A percentile compares a stretch with the other conserved stretches of the same genome.
These are phyloP conservation scores for Augochlora pura DNA, from an alignment of 1,140 invertebrate genomes.

Conservation along the genomic window DNA sequence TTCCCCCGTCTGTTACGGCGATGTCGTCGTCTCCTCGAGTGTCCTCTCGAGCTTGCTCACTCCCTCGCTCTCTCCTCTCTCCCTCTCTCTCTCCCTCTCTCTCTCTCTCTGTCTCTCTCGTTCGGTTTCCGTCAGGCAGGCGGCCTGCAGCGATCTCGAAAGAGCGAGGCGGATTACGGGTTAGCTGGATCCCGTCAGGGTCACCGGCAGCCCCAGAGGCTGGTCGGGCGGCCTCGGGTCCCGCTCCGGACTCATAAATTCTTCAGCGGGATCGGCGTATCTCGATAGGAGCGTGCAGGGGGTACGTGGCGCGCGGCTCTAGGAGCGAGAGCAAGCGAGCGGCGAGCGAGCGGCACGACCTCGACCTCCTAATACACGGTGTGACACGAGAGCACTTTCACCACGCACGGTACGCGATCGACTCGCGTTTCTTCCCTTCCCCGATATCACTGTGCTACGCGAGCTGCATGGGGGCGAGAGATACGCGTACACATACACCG, in stretches of 20 bases:
- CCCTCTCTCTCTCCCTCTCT: slow-evolving; percentile 11
- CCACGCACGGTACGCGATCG: slow-evolving; percentile 44
- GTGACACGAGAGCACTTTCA: slow-evolving; percentile 54
- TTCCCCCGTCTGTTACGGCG: slow-evolving; percentile 40
- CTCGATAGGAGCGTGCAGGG: background rate
- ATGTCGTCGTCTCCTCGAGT: slow-evolving; percentile 37
- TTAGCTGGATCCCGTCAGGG: background rate
- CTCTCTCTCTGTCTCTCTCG: background rate
- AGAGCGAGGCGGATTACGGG: background rate
- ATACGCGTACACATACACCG: background rate
- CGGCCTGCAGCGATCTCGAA: background rate
- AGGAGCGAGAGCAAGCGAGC: background rate
- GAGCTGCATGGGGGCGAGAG: background rate
- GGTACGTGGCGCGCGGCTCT: no score
- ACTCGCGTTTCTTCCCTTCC: slow-evolving; percentile 1
- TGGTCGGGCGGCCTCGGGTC: background rate
- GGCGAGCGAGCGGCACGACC: slow-evolving; percentile 46
- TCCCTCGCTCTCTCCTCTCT: slow-evolving; percentile 16
- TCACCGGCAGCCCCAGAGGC: background rate
- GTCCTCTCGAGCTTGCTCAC: slow-evolving; percentile 6
- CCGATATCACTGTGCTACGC: background rate
- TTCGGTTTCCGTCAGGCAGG: no score
- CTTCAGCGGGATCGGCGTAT: background rate
- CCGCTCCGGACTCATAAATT: background rate
- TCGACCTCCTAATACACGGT: slow-evolving; percentile 57